Evolutionary conservation across 2,113 vertebrate genomes (phyloP).

Genomic region (Ciconia boyciana): DNA sequence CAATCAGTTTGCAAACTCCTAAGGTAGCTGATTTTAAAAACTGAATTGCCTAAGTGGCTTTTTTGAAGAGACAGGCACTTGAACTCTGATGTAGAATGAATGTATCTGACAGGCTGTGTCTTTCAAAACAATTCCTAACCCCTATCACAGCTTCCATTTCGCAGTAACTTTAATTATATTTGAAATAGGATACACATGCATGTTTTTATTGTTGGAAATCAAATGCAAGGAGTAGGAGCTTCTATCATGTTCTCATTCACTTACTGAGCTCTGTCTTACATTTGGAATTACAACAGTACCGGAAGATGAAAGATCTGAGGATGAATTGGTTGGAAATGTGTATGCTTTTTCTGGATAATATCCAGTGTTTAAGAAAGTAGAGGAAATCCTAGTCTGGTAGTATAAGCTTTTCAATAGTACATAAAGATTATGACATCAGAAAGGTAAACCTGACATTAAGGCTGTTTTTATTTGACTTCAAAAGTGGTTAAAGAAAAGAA

Average conservation of each 20-base stretch:
- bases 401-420: constrained; percentile 88
- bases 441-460: constrained; percentile 89
- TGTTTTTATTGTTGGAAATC: constrained; percentile 41
- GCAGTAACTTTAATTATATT: constrained; percentile 38
- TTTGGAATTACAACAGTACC: constrained; percentile 49
- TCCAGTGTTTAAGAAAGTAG: constrained; percentile 81
- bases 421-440: constrained; percentile 90
- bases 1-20: constrained; percentile 30
- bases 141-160: constrained; percentile 22
- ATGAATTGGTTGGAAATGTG: constrained; percentile 66
- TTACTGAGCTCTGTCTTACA: constrained; percentile 49
- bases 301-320: constrained; percentile 57
- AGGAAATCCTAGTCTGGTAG: constrained; percentile 90
- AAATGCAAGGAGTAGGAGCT: constrained; percentile 4
- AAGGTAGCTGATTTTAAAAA: not conserved
- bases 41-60: not conserved
- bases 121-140: constrained; percentile 22
- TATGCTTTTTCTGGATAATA: constrained; percentile 79
- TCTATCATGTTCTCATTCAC: constrained; percentile 7
- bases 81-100: constrained; percentile 18
- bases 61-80: constrained; percentile 21
- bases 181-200: not conserved
- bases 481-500: constrained; percentile 77
- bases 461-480: constrained; percentile 82
- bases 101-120: not conserved